Conservation (phyloP, 1,140 invertebrate species). For the Caerostris darwini region DNA sequence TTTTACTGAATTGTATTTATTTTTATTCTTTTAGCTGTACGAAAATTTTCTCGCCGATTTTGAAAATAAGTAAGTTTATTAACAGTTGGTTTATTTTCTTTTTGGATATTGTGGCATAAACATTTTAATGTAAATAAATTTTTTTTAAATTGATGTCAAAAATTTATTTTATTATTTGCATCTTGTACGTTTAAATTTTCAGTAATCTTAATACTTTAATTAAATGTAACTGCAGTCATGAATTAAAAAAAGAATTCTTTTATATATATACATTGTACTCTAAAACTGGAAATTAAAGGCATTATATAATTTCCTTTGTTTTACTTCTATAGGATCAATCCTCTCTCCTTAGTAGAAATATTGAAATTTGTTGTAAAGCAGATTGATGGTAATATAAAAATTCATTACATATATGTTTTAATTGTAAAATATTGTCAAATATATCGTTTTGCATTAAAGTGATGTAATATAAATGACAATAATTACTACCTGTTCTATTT, state of each 20-base stretch:
- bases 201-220: neutral
- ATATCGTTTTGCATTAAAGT: neutral
- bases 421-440: neutral
- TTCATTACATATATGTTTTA: neutral
- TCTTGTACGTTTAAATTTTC: neutral
- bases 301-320: slow-evolving; percentile 7
- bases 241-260: neutral
- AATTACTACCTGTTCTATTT: neutral
- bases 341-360: slow-evolving; percentile 94
- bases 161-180: neutral
- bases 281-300: no score
- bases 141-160: neutral
- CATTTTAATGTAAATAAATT: neutral
- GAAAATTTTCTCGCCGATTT: slow-evolving; percentile 95
- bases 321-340: slow-evolving; percentile 91
- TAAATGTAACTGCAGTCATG: neutral
- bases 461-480: neutral
- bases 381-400: slow-evolving; percentile 83
- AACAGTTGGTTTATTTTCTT: neutral
- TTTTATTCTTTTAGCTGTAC: slow-evolving; percentile 86
- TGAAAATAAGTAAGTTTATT: slow-evolving; percentile 91
- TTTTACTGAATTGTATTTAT: neutral
- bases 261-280: no score
- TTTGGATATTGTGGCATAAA: neutral
- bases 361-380: slow-evolving; percentile 90